Base-by-base conservation (phyloP, 2,797 vertebrate genomes). In the Telmatherina bonti region DNA sequence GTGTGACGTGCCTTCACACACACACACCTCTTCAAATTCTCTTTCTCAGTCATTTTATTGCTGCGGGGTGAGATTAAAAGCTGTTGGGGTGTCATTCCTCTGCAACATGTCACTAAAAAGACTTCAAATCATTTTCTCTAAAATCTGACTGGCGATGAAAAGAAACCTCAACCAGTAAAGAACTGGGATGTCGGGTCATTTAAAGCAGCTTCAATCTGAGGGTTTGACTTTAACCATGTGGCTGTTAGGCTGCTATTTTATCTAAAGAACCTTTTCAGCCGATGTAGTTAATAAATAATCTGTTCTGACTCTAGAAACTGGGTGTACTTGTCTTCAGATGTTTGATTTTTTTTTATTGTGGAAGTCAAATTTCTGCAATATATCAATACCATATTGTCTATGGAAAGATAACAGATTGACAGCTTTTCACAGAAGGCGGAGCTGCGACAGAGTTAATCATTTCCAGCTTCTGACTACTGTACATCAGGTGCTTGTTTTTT, bases 361-460 rank as follows among this genome's bases (percentile, higher is more conserved):
- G 57, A 41, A 41, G 35, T 27, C 13, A 36, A 58, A 27, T 58
- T 59, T 59, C 57, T 63, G 43, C 22, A 8, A 6, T 8, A 22
- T 4, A 1, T 0, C 0, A 11, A 71, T 62, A 70, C 41, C 9
- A 38, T 74, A 18, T 12, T 36, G 26, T 59, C 65, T 30, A 9
- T 6, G 36, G 33, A 24, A n/a, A 41, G 58, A 81, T 74, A 49
- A 62, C 41, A 54, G 56, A 75, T 51, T 35, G 31, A 35, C 74
- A 54, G 51, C 29, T 67, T 85, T 74, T 67, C 4, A 81, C 33
- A 63, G 16, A 70, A 77, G 29, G n/a, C 56, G 0, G 4, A 5
- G 38, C 22, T 26, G 31, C 29, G 33, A 49, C 7, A 0, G 30
- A 51, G 88, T 90, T 84, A 90, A 88, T 89, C 22, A 89, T 90